Conservation (phyloP, 1,140 invertebrate species). For the Protaetia brevitarsis region DNA sequence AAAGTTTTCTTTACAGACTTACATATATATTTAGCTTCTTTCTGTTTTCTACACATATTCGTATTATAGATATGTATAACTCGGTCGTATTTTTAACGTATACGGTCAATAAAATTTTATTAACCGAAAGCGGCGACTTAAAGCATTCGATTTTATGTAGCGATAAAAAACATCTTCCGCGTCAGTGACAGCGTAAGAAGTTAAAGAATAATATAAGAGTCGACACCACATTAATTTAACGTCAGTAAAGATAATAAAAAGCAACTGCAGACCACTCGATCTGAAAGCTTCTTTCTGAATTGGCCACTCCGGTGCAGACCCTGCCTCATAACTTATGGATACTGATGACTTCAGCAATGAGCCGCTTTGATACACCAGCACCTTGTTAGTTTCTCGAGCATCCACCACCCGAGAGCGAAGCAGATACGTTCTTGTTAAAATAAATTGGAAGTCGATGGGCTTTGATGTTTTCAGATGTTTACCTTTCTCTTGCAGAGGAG, state of each 20-base stretch:
- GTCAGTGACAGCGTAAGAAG: conserved; percentile 31
- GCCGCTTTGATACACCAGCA: conserved; percentile 39
- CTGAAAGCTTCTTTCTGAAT: conserved; percentile 37
- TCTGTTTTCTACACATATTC: not conserved
- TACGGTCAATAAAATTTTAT: conserved; percentile 24
- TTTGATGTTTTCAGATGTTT: conserved; percentile 39
- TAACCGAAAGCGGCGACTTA: conserved; percentile 16
- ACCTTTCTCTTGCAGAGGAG: conserved; percentile 26
- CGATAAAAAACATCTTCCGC: conserved; percentile 31
- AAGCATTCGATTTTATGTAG: conserved; percentile 19
- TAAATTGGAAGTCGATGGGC: conserved; percentile 45
- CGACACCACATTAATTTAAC: conserved; percentile 38
- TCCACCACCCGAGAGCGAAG: conserved; percentile 11
- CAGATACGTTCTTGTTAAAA: conserved; percentile 42
- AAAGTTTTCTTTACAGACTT: not conserved
- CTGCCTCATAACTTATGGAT: conserved; percentile 58
- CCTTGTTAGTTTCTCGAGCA: conserved; percentile 35
- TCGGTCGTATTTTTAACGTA: conserved; percentile 11
- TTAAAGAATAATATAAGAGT: conserved; percentile 34
- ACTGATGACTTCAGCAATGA: conserved; percentile 57
- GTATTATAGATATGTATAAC: conserved; percentile 16
- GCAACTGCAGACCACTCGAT: conserved; percentile 33
- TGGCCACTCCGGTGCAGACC: conserved; percentile 35
- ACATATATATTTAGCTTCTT: not conserved
- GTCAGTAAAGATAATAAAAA: conserved; percentile 40